Conservation (phyloP, 2,888 invertebrate species). For the Eupithecia inturbata region DNA sequence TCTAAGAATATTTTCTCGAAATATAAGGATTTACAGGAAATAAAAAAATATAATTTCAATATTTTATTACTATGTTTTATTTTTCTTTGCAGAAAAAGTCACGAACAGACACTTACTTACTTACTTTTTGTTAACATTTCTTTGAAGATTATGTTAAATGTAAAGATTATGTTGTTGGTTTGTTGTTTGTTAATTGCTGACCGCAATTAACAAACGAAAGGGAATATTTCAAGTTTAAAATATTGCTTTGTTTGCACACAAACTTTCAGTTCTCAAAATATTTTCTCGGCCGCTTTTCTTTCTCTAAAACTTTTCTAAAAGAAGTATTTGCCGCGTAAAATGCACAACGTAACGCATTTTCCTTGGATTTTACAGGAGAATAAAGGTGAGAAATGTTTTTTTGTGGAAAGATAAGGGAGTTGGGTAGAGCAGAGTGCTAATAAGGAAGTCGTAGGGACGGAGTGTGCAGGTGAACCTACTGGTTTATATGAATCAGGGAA, state of each 20-base stretch:
- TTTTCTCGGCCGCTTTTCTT: slow-evolving; percentile 34
- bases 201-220: no score
- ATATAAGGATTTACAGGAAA: neutral
- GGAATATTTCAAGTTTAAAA: neutral
- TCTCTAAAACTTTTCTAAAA: slow-evolving; percentile 37
- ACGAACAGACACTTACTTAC: neutral
- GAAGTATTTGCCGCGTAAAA: slow-evolving; percentile 35
- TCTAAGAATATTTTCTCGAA: neutral
- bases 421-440: slow-evolving; percentile 36
- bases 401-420: slow-evolving; percentile 42
- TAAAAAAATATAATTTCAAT: neutral
- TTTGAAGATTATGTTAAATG: neutral
- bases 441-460: slow-evolving; percentile 11
- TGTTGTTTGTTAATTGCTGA: no score
- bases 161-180: no score
- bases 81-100: neutral
- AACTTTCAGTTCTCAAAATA: slow-evolving; percentile 21
- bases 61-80: neutral
- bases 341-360: slow-evolving; percentile 40
- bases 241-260: slow-evolving; percentile 1
- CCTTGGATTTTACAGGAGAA: slow-evolving; percentile 44
- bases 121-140: neutral
- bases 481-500: neutral
- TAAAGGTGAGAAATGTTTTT: slow-evolving; percentile 46
- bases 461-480: neutral